Base-by-base conservation (phyloP, 23 tunicate genomes). In the Halocynthia roretzi region DNA sequence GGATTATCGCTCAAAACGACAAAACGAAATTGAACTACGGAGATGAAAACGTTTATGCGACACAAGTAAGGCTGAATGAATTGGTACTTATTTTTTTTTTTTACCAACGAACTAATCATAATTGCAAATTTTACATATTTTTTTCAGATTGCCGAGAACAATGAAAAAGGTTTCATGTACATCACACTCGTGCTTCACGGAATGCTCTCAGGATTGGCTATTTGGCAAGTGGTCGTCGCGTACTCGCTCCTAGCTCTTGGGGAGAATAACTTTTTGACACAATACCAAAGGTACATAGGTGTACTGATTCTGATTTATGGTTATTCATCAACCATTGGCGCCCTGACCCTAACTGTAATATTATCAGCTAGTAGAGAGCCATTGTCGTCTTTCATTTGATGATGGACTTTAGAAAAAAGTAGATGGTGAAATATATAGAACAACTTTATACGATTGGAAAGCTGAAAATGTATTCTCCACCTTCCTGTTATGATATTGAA, bases 151-250 rank as follows among this genome's bases (percentile, higher is more conserved):
- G 78, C 78, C 10, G 64, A 74, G 62, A 22, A 53, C 55, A 74
- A 74, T 54, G 78, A 81, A 7, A 58, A 67, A 65, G 85, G 54
- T 10, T 84, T 81, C 70, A 70, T 84, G 66, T 84, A 77, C 65
- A 10, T 90, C 10, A 62, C 87, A 5, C 58, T 85, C 50, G 19
- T 81, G 5, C 58, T 90, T n/a, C 90, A 85, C 81, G 90, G 90
- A 62, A 21, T 83, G 7, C 51, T 90, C 20, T 90, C 87, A 72
- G 97, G 97, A 8, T 60, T 90, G 10, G 70, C 90, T 10, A 70
- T 90, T 58, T 84, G 85, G 90, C 80, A 90, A 82, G 77, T 85
- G 14, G 75, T 84, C 6, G 49, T 77, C 21, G 72, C 86, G 7
- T 84, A 85, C 58, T 67, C 77, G 7, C 67, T 90, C 5, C 53